phyloP scores from a whole-genome alignment of 2,888 invertebrate genomes.

The Andrena flavipes region DNA sequence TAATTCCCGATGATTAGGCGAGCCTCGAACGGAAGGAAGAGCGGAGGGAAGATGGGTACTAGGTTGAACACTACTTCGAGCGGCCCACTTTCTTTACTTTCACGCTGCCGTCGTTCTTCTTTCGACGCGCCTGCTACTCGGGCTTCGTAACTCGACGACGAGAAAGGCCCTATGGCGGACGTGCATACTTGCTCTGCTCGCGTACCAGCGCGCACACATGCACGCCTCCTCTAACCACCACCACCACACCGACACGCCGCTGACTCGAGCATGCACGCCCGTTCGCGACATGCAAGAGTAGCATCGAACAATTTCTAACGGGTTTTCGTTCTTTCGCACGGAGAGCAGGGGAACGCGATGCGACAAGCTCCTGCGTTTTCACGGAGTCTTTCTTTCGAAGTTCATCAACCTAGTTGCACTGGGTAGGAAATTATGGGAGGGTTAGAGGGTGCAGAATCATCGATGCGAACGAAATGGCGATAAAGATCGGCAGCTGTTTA shows the following conservation, averaged over 20 bases:
- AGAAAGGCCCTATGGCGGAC: slow-evolving; percentile 57
- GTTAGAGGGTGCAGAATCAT: not conserved
- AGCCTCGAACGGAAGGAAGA: slow-evolving; percentile 13
- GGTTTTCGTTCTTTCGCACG: slow-evolving; percentile 63
- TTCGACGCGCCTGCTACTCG: slow-evolving; percentile 62
- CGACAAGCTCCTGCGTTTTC: slow-evolving; percentile 6
- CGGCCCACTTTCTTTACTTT: slow-evolving; percentile 82
- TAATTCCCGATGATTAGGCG: slow-evolving; percentile 14
- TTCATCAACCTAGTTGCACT: not conserved
- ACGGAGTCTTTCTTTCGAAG: not conserved
- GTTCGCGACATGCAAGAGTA: slow-evolving; percentile 59
- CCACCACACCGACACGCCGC: not conserved
- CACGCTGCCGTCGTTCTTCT: slow-evolving; percentile 74
- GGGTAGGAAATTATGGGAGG: no score
- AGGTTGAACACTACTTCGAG: slow-evolving; percentile 70
- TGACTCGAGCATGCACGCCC: slow-evolving; percentile 21
- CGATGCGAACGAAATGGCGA: slow-evolving; percentile 7
- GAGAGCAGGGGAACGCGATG: not conserved
- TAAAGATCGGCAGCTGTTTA: slow-evolving; percentile 1
- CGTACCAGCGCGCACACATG: slow-evolving; percentile 21
- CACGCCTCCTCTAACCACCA: slow-evolving; percentile 1
- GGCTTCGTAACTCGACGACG: slow-evolving; percentile 61
- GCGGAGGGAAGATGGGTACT: slow-evolving; percentile 41
- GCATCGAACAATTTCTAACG: slow-evolving; percentile 73
- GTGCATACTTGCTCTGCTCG: slow-evolving; percentile 41